These are phyloP conservation scores for Aptenodytes patagonicus DNA, from an alignment of 2,113 vertebrate species.

Conservation along the genomic window DNA sequence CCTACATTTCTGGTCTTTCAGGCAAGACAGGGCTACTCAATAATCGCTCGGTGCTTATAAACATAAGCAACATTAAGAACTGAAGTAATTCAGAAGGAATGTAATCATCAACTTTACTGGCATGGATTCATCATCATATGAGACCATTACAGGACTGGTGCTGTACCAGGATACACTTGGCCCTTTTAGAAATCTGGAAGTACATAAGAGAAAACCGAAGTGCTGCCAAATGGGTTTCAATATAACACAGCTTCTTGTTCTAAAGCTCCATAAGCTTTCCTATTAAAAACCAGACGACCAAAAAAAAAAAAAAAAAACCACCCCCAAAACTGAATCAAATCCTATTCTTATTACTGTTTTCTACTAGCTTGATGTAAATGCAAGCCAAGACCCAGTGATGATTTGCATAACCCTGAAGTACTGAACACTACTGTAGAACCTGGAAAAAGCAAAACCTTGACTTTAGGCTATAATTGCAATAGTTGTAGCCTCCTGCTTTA, in stretches of 20 bases:
- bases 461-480: background rate
- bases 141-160: background rate
- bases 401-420: background rate
- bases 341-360: background rate
- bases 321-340: background rate
- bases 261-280: background rate
- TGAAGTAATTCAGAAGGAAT: background rate
- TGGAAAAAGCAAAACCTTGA: background rate
- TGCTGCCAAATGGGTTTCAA: background rate
- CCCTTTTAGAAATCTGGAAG: background rate
- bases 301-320: no score
- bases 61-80: background rate
- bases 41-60: background rate
- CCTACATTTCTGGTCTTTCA: background rate
- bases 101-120: background rate
- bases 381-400: background rate
- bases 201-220: background rate
- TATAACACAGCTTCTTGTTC: background rate
- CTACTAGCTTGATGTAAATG: background rate
- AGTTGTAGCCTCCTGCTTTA: background rate
- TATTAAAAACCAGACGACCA: background rate
- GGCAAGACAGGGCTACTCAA: background rate
- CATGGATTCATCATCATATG: background rate
- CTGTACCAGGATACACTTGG: background rate
- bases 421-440: background rate